Evolutionary conservation across 2,113 vertebrate species (phyloP), one percentile per base, ranked within the genome.

Genomic region (Emydocephalus ijimae): DNA sequence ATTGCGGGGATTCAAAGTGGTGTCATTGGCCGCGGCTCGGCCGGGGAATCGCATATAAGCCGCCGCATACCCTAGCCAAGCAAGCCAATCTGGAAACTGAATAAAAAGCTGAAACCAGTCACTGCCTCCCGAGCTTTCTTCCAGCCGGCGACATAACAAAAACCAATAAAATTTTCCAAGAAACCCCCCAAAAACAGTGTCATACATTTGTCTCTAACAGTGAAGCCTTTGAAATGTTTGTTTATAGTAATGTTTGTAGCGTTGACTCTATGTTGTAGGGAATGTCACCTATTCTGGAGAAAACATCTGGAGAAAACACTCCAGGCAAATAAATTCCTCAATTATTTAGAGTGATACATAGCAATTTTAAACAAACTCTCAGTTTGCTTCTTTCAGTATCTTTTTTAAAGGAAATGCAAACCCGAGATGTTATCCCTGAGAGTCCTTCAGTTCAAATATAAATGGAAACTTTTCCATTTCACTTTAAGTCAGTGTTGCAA

Each of bases 281-380:
- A 91, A 14, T 34, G 2, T 20, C 1, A 89, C 14, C 45, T 95
- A 74, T 90, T 14, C 26, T 50, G 89, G n/a, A 39, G 91, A 39
- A 2, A 26, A 87, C 88, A 91, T 34, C 11, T 93, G 81, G 23
- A 87, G 90, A 9, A 94, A 1, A 7, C 43, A 94, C 18, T 29
- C 50, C 50, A 54, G 54, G 45, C 0, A 0, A 52, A 20, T 50
- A 92, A 85, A 29, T 93, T 48, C 7, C 57, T 92, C 81, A n/a
- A 45, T 94, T 93, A 92, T 55, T 81, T 91, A 56, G 1, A 85
- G 91, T 69, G 55, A 93, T 85, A 69, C 54, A 87, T 3, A 89
- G 94, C 43, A 94, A 14, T 23, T 56, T 50, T 94, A 95, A 96
- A 94, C 90, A 95, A 92, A 9, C 4, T 26, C 54, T 59, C 88